Base-by-base conservation (phyloP, 2,113 vertebrate species). In the Halichoerus grypus region DNA sequence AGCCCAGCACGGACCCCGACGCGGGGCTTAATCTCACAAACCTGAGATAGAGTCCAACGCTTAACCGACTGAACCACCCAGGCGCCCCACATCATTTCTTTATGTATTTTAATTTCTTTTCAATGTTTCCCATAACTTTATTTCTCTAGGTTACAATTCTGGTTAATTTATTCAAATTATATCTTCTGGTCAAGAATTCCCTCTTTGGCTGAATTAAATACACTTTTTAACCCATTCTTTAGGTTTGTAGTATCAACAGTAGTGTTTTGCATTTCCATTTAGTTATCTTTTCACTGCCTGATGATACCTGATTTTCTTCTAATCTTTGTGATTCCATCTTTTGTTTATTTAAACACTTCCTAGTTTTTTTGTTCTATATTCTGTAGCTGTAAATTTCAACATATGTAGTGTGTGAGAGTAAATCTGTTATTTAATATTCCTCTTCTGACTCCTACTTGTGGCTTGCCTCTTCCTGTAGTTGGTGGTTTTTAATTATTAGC, bases 161-260 rank as follows among this genome's bases (percentile, higher is more conserved):
- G 21, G 5, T 71, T 65, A 90, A 94, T 96, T 91, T 86, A 94
- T 79, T 80, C 42, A 49, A 14, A 6, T 72, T 63, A 51, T 76
- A 21, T 74, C 16, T 80, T 96, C 11, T 6, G 9, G 6, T 63
- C 55, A 81, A 81, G 26, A 87, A 81, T 81, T 65, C 16, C 15
- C 12, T 81, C n/a, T 57, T 61, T 72, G 16, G 3, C 4, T 55
- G 15, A 82, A 55, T 82, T 88, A 31, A 67, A 67, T 69, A 76
- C 0, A 1, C 28, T 82, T 65, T 65, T 71, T 79, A 71, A 71
- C 6, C 1, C 7, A 80, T 92, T 91, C 79, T 69, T 91, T 95
- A 95, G 6, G 12, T 61, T 61, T 95, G 79, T 33, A 80, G 33
- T 84, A 80, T 42, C 19, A 61, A 4, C 33, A 86, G 18, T 69